These are phyloP conservation scores for Thereva unica DNA, from an alignment of 2,888 invertebrate species.

Conservation along the genomic window DNA sequence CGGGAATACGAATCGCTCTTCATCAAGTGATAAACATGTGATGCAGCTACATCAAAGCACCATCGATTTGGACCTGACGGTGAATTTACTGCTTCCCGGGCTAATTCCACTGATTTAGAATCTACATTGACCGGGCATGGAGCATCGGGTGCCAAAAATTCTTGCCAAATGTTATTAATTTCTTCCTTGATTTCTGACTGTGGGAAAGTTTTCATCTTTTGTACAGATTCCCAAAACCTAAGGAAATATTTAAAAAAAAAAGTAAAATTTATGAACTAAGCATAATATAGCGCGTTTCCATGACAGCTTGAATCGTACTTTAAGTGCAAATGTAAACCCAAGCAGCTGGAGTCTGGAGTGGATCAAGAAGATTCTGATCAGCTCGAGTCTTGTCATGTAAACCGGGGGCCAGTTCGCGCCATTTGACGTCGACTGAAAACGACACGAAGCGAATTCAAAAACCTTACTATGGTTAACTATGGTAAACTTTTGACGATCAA, in stretches of 20 bases:
- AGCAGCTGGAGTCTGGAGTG: not conserved
- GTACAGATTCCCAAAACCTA: slow-evolving; percentile 95
- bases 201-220: slow-evolving; percentile 87
- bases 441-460: too few species aligned
- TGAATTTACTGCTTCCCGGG: slow-evolving; percentile 72
- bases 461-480: too few species aligned
- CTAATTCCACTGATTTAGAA: slow-evolving; percentile 84
- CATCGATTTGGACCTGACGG: slow-evolving; percentile 80
- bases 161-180: slow-evolving; percentile 87
- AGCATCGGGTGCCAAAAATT: slow-evolving; percentile 92
- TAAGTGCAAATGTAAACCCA: too few species aligned
- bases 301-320: not conserved
- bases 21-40: slow-evolving; percentile 99
- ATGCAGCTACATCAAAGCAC: slow-evolving; percentile 97
- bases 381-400: too few species aligned
- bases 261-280: not conserved
- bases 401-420: too few species aligned
- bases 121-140: slow-evolving; percentile 97
- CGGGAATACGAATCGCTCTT: slow-evolving; percentile 98
- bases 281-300: not conserved
- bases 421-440: too few species aligned
- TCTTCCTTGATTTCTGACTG: slow-evolving; percentile 80
- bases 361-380: not conserved
- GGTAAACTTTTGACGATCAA: too few species aligned
- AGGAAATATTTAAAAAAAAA: not conserved